Evolutionary conservation across 2,797 vertebrate genomes (phyloP), one percentile per base, ranked within the genome.

Genomic region (Hapalemur alaotrensis): DNA sequence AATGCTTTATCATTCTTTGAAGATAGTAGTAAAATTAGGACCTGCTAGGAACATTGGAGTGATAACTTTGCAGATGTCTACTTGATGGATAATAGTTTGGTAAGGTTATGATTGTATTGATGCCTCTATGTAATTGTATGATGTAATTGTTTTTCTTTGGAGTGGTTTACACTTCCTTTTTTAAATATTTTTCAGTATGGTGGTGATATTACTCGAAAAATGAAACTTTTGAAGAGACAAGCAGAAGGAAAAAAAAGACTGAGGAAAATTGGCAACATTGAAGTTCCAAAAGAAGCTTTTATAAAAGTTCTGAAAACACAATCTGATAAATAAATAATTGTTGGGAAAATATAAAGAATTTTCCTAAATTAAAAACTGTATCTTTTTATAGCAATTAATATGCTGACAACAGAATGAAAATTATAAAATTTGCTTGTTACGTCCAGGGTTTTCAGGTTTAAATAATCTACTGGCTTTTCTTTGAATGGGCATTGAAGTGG

Each of bases 161-260:
- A 91, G 25, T 94, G 48, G 92, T 84, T 72, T 93, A n/a, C 30
- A 95, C 41, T 94, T 95, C 11, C 2, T 48, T 43, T 91, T 91
- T 94, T 85, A 35, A 41, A 83, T 96, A 65, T 97, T 90, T 98
- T 97, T 93, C 96, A 99, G 99, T 99, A 99, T 59, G 99, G 99
- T 94, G 99, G 99, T 48, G 99, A 99, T 97, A 99, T 99, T 95
- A 99, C 99, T 50, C 98, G 99, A 95, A 99, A 99, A 98, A 99
- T 99, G 99, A 99, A 99, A 97, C 99, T 99, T 76, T 98, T 99
- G 97, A 99, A 99, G 98, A 99, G 98, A 97, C 99, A 99, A 98
- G 98, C 99, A 2, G 99, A 99, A 98, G 99, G 99, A 43, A 99
- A 99, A 98, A 99, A 99, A 98, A 99, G 99, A 97, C 99, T 99